Evolutionary conservation across 2,797 vertebrate genomes (phyloP), one percentile per base, ranked within the genome.

Genomic region (Chaetodon trifasciatus): DNA sequence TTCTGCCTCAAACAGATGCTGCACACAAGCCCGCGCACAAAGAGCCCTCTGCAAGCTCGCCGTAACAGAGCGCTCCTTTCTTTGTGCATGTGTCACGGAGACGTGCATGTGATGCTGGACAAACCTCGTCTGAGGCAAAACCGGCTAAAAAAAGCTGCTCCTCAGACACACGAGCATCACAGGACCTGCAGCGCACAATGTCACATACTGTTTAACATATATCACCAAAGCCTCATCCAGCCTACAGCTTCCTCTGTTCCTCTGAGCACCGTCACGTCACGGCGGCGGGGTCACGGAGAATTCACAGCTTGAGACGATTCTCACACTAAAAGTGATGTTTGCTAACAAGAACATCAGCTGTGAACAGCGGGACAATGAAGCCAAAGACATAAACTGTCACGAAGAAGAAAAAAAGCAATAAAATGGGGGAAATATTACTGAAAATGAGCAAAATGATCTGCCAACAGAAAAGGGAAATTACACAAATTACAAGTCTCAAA

Each of bases 41-140:
- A 88, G 44, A 78, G 67, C 1, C 57, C 44, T 78, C 53, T 67
- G 74, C 52, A 13, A 12, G 46, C 19, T 16, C 9, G 40, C 5
- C 0, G 1, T 3, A 39, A 87, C 76, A 84, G 13, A 84, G 72
- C 0, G 47, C 46, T 46, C 60, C 70, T 86, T 84, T 87, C 79
- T 78, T 44, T 63, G 68, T 65, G 50, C 66, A 39, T 55, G 68
- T 73, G 78, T 76, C 70, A 71, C 10, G 37, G 65, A 82, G 71
- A 58, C 15, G 19, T 49, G 49, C 87, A 89, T 87, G 87, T 89
- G 85, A 90, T 58, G 35, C 62, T 47, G 57, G 21, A 67, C 23
- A 65, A 76, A 77, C 68, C 50, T 23, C 0, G 28, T 73, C 67
- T 39, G 79, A 40, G 79, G 70, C 19, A 42, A 74, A 83, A 44